Conservation (phyloP, 2,888 invertebrate genomes). For the Odiellus spinosus region DNA sequence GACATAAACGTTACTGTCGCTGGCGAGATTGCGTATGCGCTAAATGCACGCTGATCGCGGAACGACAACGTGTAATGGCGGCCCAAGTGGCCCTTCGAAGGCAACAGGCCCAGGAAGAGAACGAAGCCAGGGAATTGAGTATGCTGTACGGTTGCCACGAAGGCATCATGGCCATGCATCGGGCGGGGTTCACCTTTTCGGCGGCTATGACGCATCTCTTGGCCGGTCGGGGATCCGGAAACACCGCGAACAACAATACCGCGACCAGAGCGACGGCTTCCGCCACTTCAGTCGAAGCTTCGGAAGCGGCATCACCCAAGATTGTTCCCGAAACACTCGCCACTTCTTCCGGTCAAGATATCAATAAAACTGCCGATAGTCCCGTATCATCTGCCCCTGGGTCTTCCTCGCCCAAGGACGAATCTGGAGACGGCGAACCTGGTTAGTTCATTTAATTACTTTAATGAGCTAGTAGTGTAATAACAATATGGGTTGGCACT, state of each 20-base stretch:
- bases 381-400: too few relatives aligned
- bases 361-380: too few relatives aligned
- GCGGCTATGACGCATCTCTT: slow-evolving; percentile 21
- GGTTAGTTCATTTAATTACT: too few relatives aligned
- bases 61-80: slow-evolving; percentile 94
- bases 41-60: slow-evolving; percentile 94
- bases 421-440: too few relatives aligned
- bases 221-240: slow-evolving; percentile 2
- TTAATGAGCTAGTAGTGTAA: too few relatives aligned
- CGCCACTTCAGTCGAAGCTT: too few relatives aligned
- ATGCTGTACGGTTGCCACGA: slow-evolving; percentile 55
- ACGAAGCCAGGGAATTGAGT: slow-evolving; percentile 86
- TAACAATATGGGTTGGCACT: too few relatives aligned
- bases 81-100: slow-evolving; percentile 54
- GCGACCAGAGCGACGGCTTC: not conserved
- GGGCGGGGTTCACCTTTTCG: slow-evolving; percentile 22
- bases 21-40: slow-evolving; percentile 97
- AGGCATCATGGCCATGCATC: slow-evolving; percentile 21
- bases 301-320: too few relatives aligned
- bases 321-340: too few relatives aligned
- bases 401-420: too few relatives aligned
- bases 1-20: slow-evolving; percentile 65
- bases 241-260: not conserved
- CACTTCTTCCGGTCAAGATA: too few relatives aligned
- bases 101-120: slow-evolving; percentile 74